These are phyloP conservation scores for Hydrocynus forskahlii DNA, from an alignment of 2,797 vertebrate species.

Conservation along the genomic window DNA sequence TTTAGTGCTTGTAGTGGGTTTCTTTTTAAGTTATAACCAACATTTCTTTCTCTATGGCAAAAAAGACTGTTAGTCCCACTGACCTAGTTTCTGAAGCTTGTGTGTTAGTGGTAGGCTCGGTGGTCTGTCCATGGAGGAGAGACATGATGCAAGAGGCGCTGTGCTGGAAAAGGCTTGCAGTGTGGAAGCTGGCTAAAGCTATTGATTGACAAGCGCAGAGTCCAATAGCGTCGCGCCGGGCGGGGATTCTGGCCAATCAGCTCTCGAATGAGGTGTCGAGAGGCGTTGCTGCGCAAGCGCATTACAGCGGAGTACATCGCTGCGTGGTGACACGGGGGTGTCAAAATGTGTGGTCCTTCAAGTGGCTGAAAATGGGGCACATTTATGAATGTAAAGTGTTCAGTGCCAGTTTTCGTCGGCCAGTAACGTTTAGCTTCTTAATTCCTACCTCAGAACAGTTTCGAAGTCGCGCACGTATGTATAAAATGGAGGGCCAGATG, in stretches of 20 bases:
- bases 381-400: no score
- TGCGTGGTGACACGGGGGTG: not conserved
- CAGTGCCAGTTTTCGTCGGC: not conserved
- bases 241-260: conserved; percentile 29
- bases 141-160: conserved; percentile 30
- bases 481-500: not conserved
- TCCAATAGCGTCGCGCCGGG: conserved; percentile 28
- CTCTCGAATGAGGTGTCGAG: not conserved
- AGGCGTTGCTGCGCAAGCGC: not conserved
- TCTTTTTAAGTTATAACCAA: no score
- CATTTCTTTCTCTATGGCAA: no score
- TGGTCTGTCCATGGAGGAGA: not conserved
- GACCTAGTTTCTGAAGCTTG: conserved; percentile 48
- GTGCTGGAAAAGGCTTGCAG: not conserved
- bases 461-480: not conserved
- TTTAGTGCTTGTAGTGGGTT: no score
- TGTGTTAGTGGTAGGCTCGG: not conserved
- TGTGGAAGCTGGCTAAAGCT: not conserved
- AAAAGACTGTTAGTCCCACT: conserved; percentile 41
- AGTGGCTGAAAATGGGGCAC: not conserved
- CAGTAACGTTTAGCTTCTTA: not conserved
- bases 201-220: conserved; percentile 13
- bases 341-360: not conserved
- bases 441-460: not conserved
- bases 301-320: not conserved